These are phyloP conservation scores for Delphinapterus leucas DNA, from an alignment of 2,113 vertebrate genomes.

Conservation along the genomic window DNA sequence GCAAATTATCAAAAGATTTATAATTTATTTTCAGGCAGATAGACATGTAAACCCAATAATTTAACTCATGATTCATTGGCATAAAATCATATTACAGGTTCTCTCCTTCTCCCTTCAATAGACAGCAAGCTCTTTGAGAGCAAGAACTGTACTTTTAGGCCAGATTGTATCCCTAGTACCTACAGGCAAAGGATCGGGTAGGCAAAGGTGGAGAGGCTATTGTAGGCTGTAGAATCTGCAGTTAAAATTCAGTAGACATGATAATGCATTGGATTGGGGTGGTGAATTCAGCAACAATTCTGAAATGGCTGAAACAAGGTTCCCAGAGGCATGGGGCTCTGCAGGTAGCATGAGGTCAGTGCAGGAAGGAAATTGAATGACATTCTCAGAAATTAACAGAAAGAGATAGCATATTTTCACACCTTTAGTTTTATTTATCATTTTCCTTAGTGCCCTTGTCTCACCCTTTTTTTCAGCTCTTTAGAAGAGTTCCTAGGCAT, in stretches of 20 bases:
- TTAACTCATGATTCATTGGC: not conserved
- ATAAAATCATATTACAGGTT: not conserved
- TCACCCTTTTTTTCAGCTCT: not conserved
- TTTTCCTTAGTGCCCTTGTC: not conserved
- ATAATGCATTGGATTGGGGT: not conserved
- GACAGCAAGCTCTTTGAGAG: not conserved
- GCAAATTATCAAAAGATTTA: not conserved
- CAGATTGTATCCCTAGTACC: not conserved
- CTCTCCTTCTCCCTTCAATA: not conserved
- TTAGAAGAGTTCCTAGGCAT: not conserved
- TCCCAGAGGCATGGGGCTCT: not conserved
- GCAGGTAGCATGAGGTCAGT: too few relatives aligned
- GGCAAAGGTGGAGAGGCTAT: not conserved
- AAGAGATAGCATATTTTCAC: not conserved
- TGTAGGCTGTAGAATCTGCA: not conserved
- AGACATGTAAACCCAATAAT: not conserved
- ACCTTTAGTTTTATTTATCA: not conserved
- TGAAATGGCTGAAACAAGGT: not conserved
- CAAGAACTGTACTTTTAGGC: not conserved
- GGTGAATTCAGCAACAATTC: not conserved
- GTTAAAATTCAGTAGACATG: not conserved
- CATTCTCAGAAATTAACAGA: not conserved
- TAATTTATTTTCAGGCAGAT: not conserved
- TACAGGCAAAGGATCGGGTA: not conserved
- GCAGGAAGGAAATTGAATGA: not conserved